Conservation (phyloP, 2,113 vertebrate genomes). For the Petaurus breviceps region DNA sequence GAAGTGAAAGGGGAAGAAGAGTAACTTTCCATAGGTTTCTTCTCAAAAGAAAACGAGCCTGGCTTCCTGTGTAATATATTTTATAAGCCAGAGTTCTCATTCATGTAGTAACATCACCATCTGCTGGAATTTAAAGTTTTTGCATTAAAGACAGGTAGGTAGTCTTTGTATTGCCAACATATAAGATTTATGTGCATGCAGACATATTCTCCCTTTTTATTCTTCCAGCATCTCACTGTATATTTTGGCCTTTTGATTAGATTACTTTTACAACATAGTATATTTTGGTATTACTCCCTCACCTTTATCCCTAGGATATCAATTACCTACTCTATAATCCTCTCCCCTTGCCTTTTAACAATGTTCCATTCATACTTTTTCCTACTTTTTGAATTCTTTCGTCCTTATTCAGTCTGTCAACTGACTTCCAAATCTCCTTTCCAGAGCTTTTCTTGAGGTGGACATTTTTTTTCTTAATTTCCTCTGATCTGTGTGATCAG, state of each 20-base stretch:
- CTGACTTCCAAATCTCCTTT: not conserved
- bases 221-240: not conserved
- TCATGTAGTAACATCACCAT: conserved; percentile 63
- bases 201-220: not conserved
- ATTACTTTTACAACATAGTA: not conserved
- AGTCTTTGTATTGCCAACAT: not conserved
- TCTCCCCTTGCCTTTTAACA: not conserved
- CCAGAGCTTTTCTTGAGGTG: not conserved
- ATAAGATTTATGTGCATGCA: not conserved
- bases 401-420: not conserved
- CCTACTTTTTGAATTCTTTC: not conserved
- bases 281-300: not conserved
- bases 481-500: not conserved
- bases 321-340: not conserved
- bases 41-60: not conserved
- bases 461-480: not conserved
- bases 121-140: conserved; percentile 66
- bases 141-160: conserved; percentile 48
- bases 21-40: not conserved
- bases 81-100: conserved; percentile 28
- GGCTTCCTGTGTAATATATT: not conserved
- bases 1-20: not conserved
- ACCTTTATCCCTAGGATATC: not conserved
- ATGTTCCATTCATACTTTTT: not conserved
- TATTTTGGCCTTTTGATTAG: not conserved